A percentile compares a stretch with the other conserved stretches of the same genome.
Evolutionary conservation across 2,888 invertebrate genomes (phyloP).

Genomic region (Hypolimnas misippus): DNA sequence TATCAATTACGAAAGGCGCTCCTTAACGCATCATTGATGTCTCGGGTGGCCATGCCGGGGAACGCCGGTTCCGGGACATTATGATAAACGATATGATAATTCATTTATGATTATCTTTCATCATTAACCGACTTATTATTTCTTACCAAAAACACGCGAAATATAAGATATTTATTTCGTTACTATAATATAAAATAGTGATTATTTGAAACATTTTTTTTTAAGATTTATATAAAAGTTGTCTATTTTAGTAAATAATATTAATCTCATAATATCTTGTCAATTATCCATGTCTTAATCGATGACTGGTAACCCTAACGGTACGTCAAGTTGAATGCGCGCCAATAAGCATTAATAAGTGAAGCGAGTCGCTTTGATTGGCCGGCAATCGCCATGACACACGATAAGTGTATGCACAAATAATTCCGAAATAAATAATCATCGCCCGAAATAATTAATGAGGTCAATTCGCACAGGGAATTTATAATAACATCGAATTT

Average conservation of each 20-base stretch:
- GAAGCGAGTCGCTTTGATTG: constrained; percentile 29
- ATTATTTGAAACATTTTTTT: no score
- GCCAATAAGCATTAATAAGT: constrained; percentile 27
- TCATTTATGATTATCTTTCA: background rate
- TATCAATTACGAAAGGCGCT: constrained; percentile 53
- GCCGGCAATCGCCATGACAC: constrained; percentile 6
- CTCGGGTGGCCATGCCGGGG: constrained; percentile 24
- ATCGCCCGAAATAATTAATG: background rate
- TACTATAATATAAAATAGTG: no score
- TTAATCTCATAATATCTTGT: no score
- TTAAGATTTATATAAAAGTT: background rate
- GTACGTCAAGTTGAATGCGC: constrained; percentile 17
- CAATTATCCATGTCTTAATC: background rate
- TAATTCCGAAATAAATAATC: constrained; percentile 2
- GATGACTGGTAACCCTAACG: constrained; percentile 2
- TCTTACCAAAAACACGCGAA: background rate
- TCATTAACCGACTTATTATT: background rate
- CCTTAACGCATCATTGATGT: constrained; percentile 60
- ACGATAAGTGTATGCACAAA: constrained; percentile 5
- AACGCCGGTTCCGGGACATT: constrained; percentile 33
- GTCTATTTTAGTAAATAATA: no score
- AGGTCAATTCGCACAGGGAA: background rate
- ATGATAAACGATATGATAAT: background rate
- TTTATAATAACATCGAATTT: background rate
- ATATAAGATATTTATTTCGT: no score